These are phyloP conservation scores for Sebastes melanostomus DNA, from an alignment of 2,797 vertebrate genomes.

Conservation along the genomic window DNA sequence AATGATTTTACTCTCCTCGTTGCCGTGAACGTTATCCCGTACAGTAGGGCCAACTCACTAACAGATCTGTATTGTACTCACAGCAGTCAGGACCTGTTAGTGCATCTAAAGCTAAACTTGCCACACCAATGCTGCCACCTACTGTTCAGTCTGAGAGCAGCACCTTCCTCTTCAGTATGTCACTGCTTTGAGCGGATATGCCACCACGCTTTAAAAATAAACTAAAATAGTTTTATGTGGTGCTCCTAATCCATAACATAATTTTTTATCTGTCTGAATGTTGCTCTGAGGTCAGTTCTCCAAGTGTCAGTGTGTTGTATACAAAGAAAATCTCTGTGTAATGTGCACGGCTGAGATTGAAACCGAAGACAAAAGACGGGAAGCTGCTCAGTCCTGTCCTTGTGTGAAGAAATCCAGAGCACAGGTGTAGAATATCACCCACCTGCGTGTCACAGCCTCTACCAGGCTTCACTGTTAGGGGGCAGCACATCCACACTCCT, in stretches of 20 bases:
- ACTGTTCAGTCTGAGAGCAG: constrained; percentile 52
- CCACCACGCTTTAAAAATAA: background rate
- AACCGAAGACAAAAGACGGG: background rate
- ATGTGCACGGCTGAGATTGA: background rate
- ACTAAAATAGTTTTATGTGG: background rate
- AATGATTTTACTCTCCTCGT: background rate
- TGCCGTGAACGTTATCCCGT: background rate
- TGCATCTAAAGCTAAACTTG: background rate
- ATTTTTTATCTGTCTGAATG: background rate
- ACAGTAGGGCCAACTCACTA: background rate
- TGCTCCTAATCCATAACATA: background rate
- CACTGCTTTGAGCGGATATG: background rate
- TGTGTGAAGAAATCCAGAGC: constrained; percentile 36
- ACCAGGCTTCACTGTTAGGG: constrained; percentile 11
- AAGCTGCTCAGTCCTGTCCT: constrained; percentile 18
- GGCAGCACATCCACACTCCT: constrained; percentile 17
- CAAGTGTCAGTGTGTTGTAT: background rate
- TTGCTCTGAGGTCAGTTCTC: background rate
- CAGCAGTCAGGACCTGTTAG: background rate
- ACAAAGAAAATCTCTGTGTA: constrained; percentile 24
- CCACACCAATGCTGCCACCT: constrained; percentile 60
- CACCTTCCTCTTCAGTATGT: background rate
- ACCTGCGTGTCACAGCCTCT: constrained; percentile 39
- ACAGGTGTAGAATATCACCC: constrained; percentile 58
- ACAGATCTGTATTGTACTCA: background rate